Conservation (phyloP, 2,113 vertebrate species). For the Chaetorhynchus papuensis region DNA sequence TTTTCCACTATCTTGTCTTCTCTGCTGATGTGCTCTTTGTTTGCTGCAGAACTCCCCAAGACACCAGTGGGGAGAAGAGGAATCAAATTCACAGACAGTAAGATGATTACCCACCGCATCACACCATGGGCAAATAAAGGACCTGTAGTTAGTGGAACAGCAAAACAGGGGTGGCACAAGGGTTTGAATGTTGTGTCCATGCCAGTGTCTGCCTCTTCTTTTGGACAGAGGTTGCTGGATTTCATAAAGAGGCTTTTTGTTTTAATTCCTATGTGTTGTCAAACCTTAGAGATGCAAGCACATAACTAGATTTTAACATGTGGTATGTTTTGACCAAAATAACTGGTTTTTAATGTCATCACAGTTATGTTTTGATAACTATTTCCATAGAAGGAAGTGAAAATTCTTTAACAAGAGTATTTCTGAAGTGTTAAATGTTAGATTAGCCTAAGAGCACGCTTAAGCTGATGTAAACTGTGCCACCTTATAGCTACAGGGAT, state of each 20-base stretch:
- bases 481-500: background rate
- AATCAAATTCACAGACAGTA: constrained; percentile 81
- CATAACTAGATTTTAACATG: background rate
- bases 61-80: constrained; percentile 84
- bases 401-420: background rate
- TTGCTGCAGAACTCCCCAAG: constrained; percentile 80
- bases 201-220: background rate
- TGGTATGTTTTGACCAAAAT: background rate
- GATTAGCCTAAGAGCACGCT: background rate
- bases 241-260: background rate
- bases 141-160: background rate
- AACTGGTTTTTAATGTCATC: background rate
- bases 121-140: background rate
- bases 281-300: background rate
- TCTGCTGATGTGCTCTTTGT: constrained; percentile 50
- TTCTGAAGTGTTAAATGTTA: background rate
- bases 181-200: background rate
- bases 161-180: background rate
- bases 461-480: background rate
- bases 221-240: background rate
- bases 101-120: constrained; percentile 18
- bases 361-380: background rate
- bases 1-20: background rate
- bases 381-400: background rate
- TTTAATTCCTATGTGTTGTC: background rate